Percentiles rank a stretch among this genome's conserved stretches.
These are phyloP conservation scores for Heliconius cydno DNA, from an alignment of 2,888 invertebrate species.

Conservation along the genomic window DNA sequence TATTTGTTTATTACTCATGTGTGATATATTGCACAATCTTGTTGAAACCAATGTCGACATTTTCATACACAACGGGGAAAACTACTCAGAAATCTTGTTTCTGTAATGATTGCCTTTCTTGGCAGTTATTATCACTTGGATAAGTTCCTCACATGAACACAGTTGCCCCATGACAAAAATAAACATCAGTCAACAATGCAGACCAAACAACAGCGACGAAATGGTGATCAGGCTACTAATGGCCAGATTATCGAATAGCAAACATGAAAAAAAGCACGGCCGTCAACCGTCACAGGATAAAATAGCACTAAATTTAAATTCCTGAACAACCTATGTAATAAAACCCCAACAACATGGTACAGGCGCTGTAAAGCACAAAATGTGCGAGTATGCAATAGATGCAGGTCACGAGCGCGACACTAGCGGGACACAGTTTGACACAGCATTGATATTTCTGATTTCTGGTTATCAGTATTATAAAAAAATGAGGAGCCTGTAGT, in stretches of 20 bases:
- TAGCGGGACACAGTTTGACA: conserved; percentile 33
- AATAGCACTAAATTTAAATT: not conserved
- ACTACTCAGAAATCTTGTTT: not conserved
- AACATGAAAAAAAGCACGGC: not conserved
- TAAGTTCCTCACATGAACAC: too few relatives aligned
- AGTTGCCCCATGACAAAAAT: not conserved
- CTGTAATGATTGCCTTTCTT: not conserved
- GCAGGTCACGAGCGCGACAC: conserved; percentile 51
- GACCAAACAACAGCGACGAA: not conserved
- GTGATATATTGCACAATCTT: too few relatives aligned
- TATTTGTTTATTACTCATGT: not conserved
- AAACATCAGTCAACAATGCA: not conserved
- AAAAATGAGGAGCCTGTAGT: conserved; percentile 26
- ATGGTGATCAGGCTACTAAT: not conserved
- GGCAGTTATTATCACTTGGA: not conserved
- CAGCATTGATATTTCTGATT: conserved; percentile 46
- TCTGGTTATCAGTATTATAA: conserved; percentile 47
- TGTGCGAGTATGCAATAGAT: conserved; percentile 41
- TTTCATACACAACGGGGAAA: not conserved
- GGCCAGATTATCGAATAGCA: not conserved
- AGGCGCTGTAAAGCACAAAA: conserved; percentile 25
- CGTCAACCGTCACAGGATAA: not conserved
- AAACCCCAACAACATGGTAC: conserved; percentile 20
- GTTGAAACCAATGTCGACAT: too few relatives aligned
- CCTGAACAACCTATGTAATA: conserved; percentile 10